Conservation (phyloP, 2,888 invertebrate species). For the Caenorhabditis japonica region DNA sequence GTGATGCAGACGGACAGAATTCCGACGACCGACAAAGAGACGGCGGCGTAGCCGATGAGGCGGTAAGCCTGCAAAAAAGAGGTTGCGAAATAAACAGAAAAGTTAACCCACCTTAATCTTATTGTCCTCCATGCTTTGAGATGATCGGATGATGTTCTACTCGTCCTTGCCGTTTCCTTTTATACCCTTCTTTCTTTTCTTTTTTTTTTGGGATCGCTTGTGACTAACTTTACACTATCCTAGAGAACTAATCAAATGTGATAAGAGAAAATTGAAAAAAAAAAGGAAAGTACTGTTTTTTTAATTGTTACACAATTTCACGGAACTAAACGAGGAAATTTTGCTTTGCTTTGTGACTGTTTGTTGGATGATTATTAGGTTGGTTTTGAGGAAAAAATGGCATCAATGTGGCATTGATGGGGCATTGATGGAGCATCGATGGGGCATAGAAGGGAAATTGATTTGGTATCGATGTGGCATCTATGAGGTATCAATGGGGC, state of each 20-base stretch:
- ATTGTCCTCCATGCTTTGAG: conserved; percentile 53
- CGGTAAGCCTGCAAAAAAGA: conserved; percentile 56
- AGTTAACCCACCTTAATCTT: conserved; percentile 51
- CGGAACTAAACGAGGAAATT: too few species aligned
- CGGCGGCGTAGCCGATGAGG: conserved; percentile 57
- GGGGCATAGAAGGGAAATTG: too few species aligned
- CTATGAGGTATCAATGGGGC: too few species aligned
- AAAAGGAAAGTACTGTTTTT: too few species aligned
- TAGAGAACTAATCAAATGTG: neutral
- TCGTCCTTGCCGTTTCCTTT: conserved; percentile 3
- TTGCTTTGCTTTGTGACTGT: too few species aligned
- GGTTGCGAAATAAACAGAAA: neutral
- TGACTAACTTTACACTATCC: conserved; percentile 10
- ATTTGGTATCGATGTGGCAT: too few species aligned
- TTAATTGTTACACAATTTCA: too few species aligned
- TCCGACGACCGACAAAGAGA: conserved; percentile 54
- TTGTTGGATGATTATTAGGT: too few species aligned
- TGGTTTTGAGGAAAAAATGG: too few species aligned
- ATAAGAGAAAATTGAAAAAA: neutral
- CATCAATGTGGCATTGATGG: too few species aligned
- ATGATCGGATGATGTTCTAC: conserved; percentile 34
- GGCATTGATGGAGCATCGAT: too few species aligned
- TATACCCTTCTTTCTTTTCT: conserved; percentile 20
- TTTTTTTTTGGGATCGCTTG: neutral
- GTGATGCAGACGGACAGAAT: conserved; percentile 57